These are phyloP conservation scores for Ancistrus triradiatus DNA, from an alignment of 2,113 vertebrate species.

Conservation along the genomic window DNA sequence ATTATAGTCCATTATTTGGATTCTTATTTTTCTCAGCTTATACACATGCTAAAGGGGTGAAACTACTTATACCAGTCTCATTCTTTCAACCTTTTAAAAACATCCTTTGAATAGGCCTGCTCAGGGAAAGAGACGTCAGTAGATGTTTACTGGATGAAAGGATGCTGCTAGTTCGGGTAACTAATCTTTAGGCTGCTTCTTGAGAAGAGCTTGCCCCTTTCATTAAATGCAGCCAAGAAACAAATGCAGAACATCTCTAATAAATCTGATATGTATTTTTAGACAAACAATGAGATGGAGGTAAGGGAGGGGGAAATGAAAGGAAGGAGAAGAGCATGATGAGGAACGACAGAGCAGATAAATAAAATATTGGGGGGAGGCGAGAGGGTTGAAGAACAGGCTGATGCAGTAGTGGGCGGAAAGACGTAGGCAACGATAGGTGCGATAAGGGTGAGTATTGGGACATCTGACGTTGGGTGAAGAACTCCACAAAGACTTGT, in stretches of 20 bases:
- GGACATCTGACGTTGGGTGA: slow-evolving; percentile 5
- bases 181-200: slow-evolving; percentile 18
- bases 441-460: slow-evolving; percentile 33
- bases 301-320: slow-evolving; percentile 58
- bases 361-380: slow-evolving; percentile 44
- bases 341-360: slow-evolving; percentile 54
- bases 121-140: slow-evolving; percentile 17
- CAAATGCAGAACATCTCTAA: slow-evolving; percentile 47
- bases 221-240: slow-evolving; percentile 40
- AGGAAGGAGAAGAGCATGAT: slow-evolving; percentile 41
- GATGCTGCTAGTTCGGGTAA: slow-evolving; percentile 5
- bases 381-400: slow-evolving; percentile 30
- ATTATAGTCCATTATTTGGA: neutral
- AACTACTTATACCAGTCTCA: slow-evolving; percentile 7
- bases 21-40: slow-evolving; percentile 2
- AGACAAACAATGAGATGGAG: slow-evolving; percentile 48
- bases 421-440: slow-evolving; percentile 43
- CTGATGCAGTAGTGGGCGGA: slow-evolving; percentile 42
- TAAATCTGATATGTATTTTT: slow-evolving; percentile 63
- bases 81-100: slow-evolving; percentile 9
- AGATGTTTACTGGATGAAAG: slow-evolving; percentile 23
- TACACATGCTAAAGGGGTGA: neutral
- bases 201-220: slow-evolving; percentile 29
- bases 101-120: slow-evolving; percentile 18
- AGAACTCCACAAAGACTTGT: slow-evolving; percentile 28